These are phyloP conservation scores for Masticophis lateralis DNA, from an alignment of 2,797 vertebrate genomes.

Conservation along the genomic window DNA sequence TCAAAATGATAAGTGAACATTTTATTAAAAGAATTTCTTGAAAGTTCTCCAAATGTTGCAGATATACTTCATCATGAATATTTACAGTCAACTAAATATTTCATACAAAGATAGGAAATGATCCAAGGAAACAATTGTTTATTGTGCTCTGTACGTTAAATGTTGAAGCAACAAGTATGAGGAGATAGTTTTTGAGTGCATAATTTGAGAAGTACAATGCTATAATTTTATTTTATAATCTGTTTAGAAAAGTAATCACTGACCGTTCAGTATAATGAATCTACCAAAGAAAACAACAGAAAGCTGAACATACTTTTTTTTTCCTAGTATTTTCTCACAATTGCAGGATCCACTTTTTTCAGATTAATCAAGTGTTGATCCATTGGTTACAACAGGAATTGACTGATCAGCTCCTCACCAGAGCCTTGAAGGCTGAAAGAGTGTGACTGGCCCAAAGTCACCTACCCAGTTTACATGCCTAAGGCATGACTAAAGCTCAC, in stretches of 20 bases:
- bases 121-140: neutral
- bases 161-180: neutral
- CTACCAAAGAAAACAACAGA: constrained; percentile 1
- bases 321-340: neutral
- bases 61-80: neutral
- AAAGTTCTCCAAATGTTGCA: neutral
- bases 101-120: neutral
- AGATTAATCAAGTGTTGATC: neutral
- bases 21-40: neutral
- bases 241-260: neutral
- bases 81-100: neutral
- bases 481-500: neutral
- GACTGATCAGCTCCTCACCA: neutral
- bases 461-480: neutral
- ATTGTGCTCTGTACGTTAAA: neutral
- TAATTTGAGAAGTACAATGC: neutral
- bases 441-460: neutral
- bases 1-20: neutral
- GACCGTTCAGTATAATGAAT: neutral
- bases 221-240: neutral
- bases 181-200: neutral
- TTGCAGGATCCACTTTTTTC: neutral
- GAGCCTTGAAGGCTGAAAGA: neutral
- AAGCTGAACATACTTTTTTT: neutral
- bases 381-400: neutral